Base-by-base conservation (phyloP, 2,888 invertebrate genomes). In the Pheosia tremula region DNA sequence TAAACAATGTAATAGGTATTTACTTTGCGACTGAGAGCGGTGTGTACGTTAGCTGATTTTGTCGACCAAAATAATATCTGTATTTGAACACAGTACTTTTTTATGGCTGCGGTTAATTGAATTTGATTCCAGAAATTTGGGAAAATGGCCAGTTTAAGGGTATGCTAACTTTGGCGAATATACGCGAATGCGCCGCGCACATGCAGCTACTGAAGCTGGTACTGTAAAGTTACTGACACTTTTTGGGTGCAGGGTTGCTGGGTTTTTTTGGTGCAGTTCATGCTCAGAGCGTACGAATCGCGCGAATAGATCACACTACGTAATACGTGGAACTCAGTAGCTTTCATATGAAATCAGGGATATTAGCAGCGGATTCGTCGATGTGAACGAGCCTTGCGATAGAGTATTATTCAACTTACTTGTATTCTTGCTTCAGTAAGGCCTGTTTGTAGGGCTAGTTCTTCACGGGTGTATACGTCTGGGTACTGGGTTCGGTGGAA, bases 401-500 rank as follows among this genome's bases (percentile, higher is more conserved):
- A n/a, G 5, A n/a, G 4, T n/a, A 6, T 8, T 47, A 47, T 47
- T 7, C 10, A 3, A 39, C 37, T 24, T 86, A 97, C 97, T 95
- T 98, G 98, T 79, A 99, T 98, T 82, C 99, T 95, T 10, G 98
- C 98, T 85, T 99, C 99, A 0, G 98, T 98, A 0, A 99, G 94
- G 66, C 97, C 97, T 0, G 98, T 98, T 61, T 97, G 95, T 81
- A 98, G 96, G 0, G 98, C 98, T 56, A 99, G 89, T 84, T 98
- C 98, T 81, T 99, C 99, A 59, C 99, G 94, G 0, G 98, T 98
- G 84, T 98, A 98, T 36, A 98, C 98, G 82, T 99, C 98, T 0
- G 99, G 99, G 84, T 99, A 99, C 83, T 98, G 98, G 0, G 98
- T 98, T 57, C 98, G 94, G 77, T 97, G 97, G 87, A 99, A 99